Conservation (phyloP, 2,888 invertebrate genomes). For the Zygothrica quintamaculata region DNA sequence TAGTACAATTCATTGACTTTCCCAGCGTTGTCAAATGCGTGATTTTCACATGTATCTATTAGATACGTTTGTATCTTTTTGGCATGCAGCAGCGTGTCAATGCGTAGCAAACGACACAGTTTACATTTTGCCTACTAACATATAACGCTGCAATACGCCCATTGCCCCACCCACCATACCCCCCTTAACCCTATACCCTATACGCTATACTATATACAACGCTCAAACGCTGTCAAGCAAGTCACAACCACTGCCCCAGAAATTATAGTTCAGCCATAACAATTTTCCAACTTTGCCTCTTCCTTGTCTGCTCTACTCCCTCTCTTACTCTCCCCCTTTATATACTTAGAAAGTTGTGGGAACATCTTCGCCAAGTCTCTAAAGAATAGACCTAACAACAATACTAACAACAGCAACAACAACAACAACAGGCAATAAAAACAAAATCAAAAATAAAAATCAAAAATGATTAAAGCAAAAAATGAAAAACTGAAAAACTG, state of each 20-base stretch:
- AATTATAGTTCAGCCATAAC: conserved; percentile 57
- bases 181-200: no score
- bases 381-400: background rate
- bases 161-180: background rate
- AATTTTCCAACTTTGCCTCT: conserved; percentile 54
- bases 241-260: conserved; percentile 45
- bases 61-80: conserved; percentile 74
- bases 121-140: conserved; percentile 46
- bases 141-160: conserved; percentile 6
- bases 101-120: conserved; percentile 78
- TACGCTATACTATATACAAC: background rate
- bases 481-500: conserved; percentile 7
- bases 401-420: conserved; percentile 9
- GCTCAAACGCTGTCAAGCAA: conserved; percentile 10
- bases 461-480: background rate
- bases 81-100: conserved; percentile 64
- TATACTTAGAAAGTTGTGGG: conserved; percentile 62
- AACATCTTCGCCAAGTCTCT: conserved; percentile 25
- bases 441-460: background rate
- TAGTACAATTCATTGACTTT: conserved; percentile 77
- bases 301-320: no score
- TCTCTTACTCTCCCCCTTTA: conserved; percentile 5
- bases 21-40: conserved; percentile 77
- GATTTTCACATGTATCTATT: conserved; percentile 82
- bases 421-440: background rate